A percentile compares a stretch with the other conserved stretches of the same genome.
These are phyloP conservation scores for Mesocricetus auratus DNA, from an alignment of 2,113 vertebrate species.

Conservation along the genomic window DNA sequence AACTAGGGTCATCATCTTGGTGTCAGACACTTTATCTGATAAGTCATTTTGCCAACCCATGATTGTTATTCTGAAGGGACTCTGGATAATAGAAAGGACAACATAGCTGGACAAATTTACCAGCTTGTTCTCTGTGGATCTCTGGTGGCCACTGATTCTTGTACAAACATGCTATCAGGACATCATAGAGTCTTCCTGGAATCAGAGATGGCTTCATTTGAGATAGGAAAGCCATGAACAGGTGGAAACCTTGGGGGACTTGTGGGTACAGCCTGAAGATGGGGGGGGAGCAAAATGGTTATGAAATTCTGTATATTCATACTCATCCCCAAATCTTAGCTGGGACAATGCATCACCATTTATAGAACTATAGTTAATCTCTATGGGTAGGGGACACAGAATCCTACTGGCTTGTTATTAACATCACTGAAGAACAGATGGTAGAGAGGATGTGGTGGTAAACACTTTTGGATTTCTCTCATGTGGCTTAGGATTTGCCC, in stretches of 20 bases:
- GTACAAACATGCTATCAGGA: neutral
- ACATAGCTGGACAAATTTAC: neutral
- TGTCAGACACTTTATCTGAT: neutral
- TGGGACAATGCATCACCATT: neutral
- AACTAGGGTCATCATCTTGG: neutral
- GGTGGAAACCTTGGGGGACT: neutral
- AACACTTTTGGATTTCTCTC: constrained; percentile 14
- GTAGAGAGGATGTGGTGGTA: neutral
- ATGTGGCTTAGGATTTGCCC: neutral
- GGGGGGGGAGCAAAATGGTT: neutral
- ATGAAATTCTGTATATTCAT: neutral
- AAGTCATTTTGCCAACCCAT: neutral
- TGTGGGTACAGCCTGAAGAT: neutral
- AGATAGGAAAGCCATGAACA: neutral
- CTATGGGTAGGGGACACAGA: neutral
- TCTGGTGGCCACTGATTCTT: neutral
- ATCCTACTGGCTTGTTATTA: neutral
- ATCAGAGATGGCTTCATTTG: neutral
- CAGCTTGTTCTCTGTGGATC: neutral
- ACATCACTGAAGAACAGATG: neutral
- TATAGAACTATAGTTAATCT: neutral
- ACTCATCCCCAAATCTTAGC: neutral
- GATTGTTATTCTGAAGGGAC: neutral
- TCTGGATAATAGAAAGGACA: neutral
- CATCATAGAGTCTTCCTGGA: neutral